phyloP scores from a whole-genome alignment of 2,113 vertebrate species.

The Sorex araneus region DNA sequence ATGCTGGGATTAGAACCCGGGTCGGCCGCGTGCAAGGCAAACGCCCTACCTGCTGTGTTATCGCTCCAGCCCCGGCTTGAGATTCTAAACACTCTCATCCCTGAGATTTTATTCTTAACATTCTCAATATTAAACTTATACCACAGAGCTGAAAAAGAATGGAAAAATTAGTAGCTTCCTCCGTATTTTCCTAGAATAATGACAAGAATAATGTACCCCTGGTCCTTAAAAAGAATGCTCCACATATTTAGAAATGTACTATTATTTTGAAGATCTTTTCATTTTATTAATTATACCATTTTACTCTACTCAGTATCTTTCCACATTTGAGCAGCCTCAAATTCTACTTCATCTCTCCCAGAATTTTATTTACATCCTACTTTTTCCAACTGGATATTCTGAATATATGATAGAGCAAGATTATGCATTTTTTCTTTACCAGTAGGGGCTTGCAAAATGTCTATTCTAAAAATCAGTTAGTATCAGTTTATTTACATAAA shows the following conservation, averaged over 20 bases:
- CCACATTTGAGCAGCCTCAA: background rate
- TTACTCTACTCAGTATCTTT: background rate
- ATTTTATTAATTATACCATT: background rate
- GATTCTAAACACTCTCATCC: too few relatives aligned
- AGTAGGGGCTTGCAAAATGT: background rate
- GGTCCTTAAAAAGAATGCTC: background rate
- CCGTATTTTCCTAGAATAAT: conserved; percentile 15
- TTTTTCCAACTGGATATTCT: background rate
- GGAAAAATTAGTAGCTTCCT: conserved; percentile 31
- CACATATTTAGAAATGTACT: background rate
- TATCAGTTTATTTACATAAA: background rate
- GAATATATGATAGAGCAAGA: background rate
- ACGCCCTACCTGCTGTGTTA: too few relatives aligned
- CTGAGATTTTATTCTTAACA: too few relatives aligned
- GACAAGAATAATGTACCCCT: background rate
- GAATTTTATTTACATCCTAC: conserved; percentile 48
- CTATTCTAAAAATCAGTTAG: conserved; percentile 7
- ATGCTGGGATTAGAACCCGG: too few relatives aligned
- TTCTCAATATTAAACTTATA: too few relatives aligned
- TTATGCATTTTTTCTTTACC: background rate
- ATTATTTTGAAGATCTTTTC: conserved; percentile 38
- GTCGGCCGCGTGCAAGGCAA: too few relatives aligned
- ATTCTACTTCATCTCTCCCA: background rate
- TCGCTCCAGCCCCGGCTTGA: too few relatives aligned
- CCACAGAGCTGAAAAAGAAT: background rate